Percentiles rank a stretch among this genome's conserved stretches.
Conservation (phyloP, 2,888 invertebrate species). For the Cotesia congregata region DNA sequence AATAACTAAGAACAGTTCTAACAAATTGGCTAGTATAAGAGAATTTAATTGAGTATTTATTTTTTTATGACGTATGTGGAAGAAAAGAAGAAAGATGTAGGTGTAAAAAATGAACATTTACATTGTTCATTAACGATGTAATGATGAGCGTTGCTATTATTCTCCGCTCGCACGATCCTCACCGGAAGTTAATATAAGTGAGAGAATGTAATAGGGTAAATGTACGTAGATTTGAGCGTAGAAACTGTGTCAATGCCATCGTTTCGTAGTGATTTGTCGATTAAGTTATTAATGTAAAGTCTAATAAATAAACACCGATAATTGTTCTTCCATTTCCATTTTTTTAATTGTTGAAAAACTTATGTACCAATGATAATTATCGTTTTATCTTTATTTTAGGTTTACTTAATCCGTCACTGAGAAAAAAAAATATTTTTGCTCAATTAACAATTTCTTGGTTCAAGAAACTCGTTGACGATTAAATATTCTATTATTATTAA, state of each 20-base stretch:
- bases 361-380: too few species aligned
- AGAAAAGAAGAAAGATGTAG: slow-evolving; percentile 6
- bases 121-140: slow-evolving; percentile 41
- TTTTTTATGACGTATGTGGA: not conserved
- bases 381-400: not conserved
- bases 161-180: slow-evolving; percentile 24
- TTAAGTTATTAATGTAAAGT: slow-evolving; percentile 24
- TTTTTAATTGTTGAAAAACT: not conserved
- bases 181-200: slow-evolving; percentile 26
- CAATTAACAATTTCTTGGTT: too few species aligned
- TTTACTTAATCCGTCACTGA: slow-evolving; percentile 18
- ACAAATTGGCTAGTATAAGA: not conserved
- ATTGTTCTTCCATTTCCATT: slow-evolving; percentile 21
- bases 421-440: too few species aligned
- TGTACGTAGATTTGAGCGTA: slow-evolving; percentile 46
- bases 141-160: slow-evolving; percentile 32
- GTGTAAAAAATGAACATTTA: slow-evolving; percentile 34
- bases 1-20: not conserved
- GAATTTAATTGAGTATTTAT: not conserved
- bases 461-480: too few species aligned
- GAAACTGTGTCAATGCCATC: slow-evolving; percentile 62
- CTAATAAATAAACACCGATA: slow-evolving; percentile 33
- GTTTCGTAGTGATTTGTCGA: slow-evolving; percentile 39
- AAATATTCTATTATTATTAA: too few species aligned
- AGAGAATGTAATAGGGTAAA: slow-evolving; percentile 10